A percentile compares a stretch with the other conserved stretches of the same genome.
Evolutionary conservation across 2,113 vertebrate genomes (phyloP).

Genomic region (Hepsetus odoe): DNA sequence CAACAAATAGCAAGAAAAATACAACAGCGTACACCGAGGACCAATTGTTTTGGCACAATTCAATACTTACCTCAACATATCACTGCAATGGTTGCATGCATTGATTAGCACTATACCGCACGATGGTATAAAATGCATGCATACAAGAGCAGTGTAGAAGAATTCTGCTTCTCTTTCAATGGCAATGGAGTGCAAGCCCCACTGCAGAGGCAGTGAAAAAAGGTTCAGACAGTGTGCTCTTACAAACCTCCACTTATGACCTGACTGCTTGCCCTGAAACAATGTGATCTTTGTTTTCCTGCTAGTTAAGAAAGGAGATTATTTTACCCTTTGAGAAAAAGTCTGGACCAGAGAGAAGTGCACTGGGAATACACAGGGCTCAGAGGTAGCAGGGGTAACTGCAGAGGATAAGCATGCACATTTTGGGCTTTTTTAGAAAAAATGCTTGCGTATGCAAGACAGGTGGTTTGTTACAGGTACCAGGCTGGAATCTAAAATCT

Average conservation of each 20-base stretch:
- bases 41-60: too few relatives aligned
- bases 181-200: not conserved
- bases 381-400: not conserved
- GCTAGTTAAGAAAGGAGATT: slow-evolving; percentile 56
- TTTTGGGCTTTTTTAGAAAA: not conserved
- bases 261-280: slow-evolving; percentile 55
- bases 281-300: slow-evolving; percentile 67
- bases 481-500: slow-evolving; percentile 20
- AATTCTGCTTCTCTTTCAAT: not conserved
- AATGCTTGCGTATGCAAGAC: not conserved
- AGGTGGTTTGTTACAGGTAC: not conserved
- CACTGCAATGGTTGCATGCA: too few relatives aligned
- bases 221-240: slow-evolving; percentile 45
- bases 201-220: not conserved
- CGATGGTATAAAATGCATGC: not conserved
- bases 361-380: slow-evolving; percentile 4
- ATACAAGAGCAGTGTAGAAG: not conserved
- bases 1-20: too few relatives aligned
- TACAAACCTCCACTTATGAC: slow-evolving; percentile 61
- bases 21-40: too few relatives aligned
- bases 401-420: not conserved
- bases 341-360: not conserved
- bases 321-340: slow-evolving; percentile 49
- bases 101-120: too few relatives aligned
- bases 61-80: too few relatives aligned